phyloP scores from a whole-genome alignment of 2,888 invertebrate genomes.

The Melinaea marsaeus region DNA sequence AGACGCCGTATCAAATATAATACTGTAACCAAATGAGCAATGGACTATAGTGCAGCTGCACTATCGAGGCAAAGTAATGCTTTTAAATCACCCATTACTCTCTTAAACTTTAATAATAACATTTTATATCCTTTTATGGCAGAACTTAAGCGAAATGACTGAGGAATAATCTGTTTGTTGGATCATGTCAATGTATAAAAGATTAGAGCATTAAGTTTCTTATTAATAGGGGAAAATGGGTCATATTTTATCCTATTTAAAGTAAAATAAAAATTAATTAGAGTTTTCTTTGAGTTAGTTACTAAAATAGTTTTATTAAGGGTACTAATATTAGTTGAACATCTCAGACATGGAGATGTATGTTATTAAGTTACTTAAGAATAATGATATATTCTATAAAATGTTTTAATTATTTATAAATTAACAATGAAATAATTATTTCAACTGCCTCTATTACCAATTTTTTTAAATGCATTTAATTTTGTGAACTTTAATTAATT shows the following conservation, averaged over 20 bases:
- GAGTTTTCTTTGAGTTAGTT: not conserved
- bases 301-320: no score
- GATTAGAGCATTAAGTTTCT: not conserved
- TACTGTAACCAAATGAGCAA: no score
- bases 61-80: not conserved
- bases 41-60: not conserved
- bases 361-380: no score
- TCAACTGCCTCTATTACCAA: no score
- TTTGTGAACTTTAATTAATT: not conserved
- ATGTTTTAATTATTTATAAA: constrained; percentile 1
- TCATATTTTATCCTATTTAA: not conserved
- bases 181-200: not conserved
- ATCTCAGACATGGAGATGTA: no score
- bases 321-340: no score
- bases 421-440: no score
- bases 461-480: no score
- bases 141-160: not conserved
- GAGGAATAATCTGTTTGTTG: constrained; percentile 1
- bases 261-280: constrained; percentile 1
- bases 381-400: no score
- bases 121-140: constrained; percentile 1
- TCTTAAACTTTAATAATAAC: not conserved
- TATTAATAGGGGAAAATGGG: not conserved
- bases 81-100: not conserved
- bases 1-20: no score